These are phyloP conservation scores for Ailuropoda melanoleuca DNA, from an alignment of 2,113 vertebrate species.

Conservation along the genomic window DNA sequence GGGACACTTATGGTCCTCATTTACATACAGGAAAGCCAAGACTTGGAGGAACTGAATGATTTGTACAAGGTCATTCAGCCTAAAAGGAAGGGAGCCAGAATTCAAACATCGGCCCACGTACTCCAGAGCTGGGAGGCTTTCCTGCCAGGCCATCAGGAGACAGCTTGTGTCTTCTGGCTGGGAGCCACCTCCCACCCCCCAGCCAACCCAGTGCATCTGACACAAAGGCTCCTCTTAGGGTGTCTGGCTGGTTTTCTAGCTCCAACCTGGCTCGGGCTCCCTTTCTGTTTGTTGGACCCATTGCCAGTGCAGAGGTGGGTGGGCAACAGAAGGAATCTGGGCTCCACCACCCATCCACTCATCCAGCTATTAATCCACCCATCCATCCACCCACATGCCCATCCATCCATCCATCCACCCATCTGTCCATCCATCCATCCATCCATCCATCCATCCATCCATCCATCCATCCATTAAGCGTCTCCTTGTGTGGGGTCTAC, in stretches of 20 bases:
- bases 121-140: neutral
- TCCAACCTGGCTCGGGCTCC: conserved; percentile 8
- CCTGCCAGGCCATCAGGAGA: conserved; percentile 7
- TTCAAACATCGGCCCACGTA: neutral
- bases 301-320: conserved; percentile 21
- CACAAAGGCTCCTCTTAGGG: conserved; percentile 17
- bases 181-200: conserved; percentile 19
- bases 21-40: neutral
- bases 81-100: neutral
- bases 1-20: neutral
- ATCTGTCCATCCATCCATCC: accelerated
- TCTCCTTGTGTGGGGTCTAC: neutral
- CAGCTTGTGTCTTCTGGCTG: conserved; percentile 30
- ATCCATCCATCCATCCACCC: neutral
- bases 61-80: neutral
- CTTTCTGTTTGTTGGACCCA: neutral
- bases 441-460: accelerated
- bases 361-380: neutral
- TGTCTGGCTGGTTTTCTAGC: conserved; percentile 17
- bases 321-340: neutral
- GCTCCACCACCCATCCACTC: neutral
- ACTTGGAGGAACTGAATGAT: neutral
- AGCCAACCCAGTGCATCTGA: neutral
- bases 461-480: neutral
- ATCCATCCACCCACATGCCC: accelerated